A percentile compares a stretch with the other conserved stretches of the same genome.
phyloP scores from a whole-genome alignment of 2,113 vertebrate species.

The Gallinago media region DNA sequence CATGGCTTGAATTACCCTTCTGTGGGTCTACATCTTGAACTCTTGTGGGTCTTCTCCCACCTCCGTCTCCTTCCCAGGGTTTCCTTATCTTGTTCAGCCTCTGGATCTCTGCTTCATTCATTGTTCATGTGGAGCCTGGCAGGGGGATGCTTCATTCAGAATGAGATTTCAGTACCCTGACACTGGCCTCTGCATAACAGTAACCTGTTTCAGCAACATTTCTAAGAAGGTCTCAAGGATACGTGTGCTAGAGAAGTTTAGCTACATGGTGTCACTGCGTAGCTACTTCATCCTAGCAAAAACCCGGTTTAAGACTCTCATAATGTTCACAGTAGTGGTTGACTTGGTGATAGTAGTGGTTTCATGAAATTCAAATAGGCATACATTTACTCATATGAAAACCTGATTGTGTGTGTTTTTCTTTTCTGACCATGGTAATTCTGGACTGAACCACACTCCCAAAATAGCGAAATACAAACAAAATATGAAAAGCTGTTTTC shows the following conservation, averaged over 20 bases:
- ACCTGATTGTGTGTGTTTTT: neutral
- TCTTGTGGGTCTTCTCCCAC: neutral
- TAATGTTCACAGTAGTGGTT: neutral
- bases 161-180: neutral
- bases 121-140: neutral
- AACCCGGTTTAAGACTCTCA: neutral
- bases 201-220: neutral
- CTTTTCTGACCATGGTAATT: neutral
- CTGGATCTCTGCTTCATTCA: neutral
- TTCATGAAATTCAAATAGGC: neutral
- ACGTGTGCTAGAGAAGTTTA: neutral
- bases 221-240: neutral
- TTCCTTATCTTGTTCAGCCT: neutral
- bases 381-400: neutral
- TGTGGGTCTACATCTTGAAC: neutral
- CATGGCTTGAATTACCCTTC: neutral
- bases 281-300: neutral
- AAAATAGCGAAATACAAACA: neutral
- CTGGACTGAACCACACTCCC: neutral
- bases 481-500: constrained; percentile 8
- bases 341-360: neutral
- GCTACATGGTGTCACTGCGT: neutral
- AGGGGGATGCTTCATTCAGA: neutral
- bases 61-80: neutral
- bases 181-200: neutral